phyloP scores from a whole-genome alignment of 2,797 vertebrate genomes.

The Ambastaia sidthimunki region DNA sequence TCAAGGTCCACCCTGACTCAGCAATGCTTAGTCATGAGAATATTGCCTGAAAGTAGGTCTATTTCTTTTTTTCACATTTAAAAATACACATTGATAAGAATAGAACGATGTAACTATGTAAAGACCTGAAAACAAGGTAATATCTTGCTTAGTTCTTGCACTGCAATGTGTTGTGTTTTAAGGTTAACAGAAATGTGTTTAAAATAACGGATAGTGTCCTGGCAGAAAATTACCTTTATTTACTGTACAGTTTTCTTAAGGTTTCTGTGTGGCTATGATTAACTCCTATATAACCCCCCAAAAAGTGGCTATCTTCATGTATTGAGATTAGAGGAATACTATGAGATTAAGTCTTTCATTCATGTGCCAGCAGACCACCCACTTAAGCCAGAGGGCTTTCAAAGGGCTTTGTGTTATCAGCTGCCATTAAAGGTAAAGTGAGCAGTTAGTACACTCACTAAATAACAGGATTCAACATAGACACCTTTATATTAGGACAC shows the following conservation, averaged over 20 bases:
- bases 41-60: neutral
- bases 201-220: too few relatives aligned
- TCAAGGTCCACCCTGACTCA: constrained; percentile 37
- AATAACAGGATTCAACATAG: constrained; percentile 48
- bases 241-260: too few relatives aligned
- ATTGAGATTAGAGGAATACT: constrained; percentile 12
- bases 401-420: constrained; percentile 38
- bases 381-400: constrained; percentile 40
- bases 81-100: neutral
- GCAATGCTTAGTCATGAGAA: constrained; percentile 11
- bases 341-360: constrained; percentile 22
- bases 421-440: constrained; percentile 41
- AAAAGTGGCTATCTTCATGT: neutral
- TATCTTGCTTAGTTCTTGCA: neutral
- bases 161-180: too few relatives aligned
- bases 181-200: too few relatives aligned
- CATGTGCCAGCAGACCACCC: constrained; percentile 47
- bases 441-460: constrained; percentile 50
- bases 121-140: neutral
- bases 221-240: too few relatives aligned
- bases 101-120: neutral
- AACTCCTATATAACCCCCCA: neutral
- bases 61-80: neutral
- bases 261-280: too few relatives aligned
- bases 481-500: neutral